Evolutionary conservation across 2,888 invertebrate species (phyloP), one percentile per base, ranked within the genome.

Genomic region (Choristoneura rosaceana): DNA sequence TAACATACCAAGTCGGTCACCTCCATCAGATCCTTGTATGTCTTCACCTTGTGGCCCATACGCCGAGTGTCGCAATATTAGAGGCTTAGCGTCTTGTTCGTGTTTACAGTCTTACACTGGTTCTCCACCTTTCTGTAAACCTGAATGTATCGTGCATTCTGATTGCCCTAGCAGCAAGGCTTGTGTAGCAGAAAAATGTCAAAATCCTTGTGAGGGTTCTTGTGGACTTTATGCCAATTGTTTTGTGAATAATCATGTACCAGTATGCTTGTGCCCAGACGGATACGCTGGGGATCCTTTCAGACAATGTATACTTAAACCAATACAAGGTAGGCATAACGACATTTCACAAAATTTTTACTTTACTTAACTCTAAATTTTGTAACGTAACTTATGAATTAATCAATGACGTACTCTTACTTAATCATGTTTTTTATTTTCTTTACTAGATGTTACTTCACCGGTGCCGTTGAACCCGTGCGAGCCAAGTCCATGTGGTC

Each of bases 31-130:
- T 80, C 97, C 97, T 2, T 98, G 97, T 82, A 88, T 95, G 75
- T 97, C 97, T 66, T 96, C 97, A 5, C 95, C 96, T 14, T 97
- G 97, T 86, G 97, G 97, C 25, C 83, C 93, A 3, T 96, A 96
- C 84, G 95, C 97, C 7, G 96, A 96, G 83, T 98, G 97, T 83
- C 95, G 95, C 65, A 96, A 96, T 85, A 93, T 95, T 58, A 96
- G 97, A 80, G 95, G 94, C 45, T 94, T 96, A 84, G 95, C 96
- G 0, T 95, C 96, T 15, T 97, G 97, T 85, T 96, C 96, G 12
- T 97, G 97, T 85, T 89, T 96, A 71, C 93, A 95, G 5, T 92
- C 94, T 63, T 96, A 96, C 78, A 90, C 95, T 63, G 97, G 97
- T 25, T 95, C 95, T 71, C 96, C 96, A 33, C 96, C 95, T 45